Evolutionary conservation across 2,888 invertebrate species (phyloP), one percentile per base, ranked within the genome.

Genomic region (Tenthredo notha): DNA sequence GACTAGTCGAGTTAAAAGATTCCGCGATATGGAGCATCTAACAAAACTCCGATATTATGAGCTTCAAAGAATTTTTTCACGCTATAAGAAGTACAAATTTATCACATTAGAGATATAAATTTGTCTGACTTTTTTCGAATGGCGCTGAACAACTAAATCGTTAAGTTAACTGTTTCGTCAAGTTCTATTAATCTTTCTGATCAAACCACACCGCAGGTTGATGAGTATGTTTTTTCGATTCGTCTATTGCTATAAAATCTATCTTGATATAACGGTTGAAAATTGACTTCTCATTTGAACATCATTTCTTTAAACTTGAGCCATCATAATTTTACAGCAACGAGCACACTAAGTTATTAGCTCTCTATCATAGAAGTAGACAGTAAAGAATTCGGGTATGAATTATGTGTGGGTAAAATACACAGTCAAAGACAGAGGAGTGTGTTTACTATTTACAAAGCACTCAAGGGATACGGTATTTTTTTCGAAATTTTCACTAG

Each of bases 401-500:
- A 74, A 74, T 74, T 18, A 6, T 5, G 10, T 74, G 43, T 40
- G 25, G 25, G 74, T 74, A 40, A 29, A 43, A 43, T 54, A 54
- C 54, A 54, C 6, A 54, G 18, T 54, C 54, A 54, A 54, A 54
- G 43, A 43, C 43, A 40, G 5, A 40, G 40, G n/a, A 12, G 40
- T 21, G 77, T 54, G 77, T 33, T 50, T n/a, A 40, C 37, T 77
- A 50, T 50, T 25, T 77, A 77, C 50, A 50, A 54, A 77, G 77
- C 77, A 77, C 77, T 54, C 10, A 1, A 50, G 47, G 77, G 50
- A 9, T 77, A 50, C 77, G 77, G 50, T 77, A 50, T 29, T 50
- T 77, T 54, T 18, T 33, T 77, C 54, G 77, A 54, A 77, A 77
- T 77, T 33, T 77, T 77, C 50, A 77, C 77, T 29, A 18, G 47